A percentile compares a stretch with the other conserved stretches of the same genome.
These are phyloP conservation scores for Sarcophaga caerulescens DNA, from an alignment of 2,888 invertebrate species.

Conservation along the genomic window DNA sequence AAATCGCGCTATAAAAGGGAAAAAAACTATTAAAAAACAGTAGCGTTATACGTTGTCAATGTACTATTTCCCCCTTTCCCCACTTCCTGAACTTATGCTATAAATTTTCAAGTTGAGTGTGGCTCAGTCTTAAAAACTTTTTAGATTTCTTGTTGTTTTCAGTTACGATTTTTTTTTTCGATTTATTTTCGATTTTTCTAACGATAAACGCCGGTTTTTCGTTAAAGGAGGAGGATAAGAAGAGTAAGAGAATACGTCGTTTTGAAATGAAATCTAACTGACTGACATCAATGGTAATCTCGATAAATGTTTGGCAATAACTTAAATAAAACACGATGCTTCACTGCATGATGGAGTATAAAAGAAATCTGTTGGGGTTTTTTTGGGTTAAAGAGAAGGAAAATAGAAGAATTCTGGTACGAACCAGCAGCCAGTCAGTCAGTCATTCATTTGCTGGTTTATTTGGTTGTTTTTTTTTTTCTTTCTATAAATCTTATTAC, in stretches of 20 bases:
- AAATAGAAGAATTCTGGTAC: not conserved
- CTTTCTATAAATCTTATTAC: conserved; percentile 55
- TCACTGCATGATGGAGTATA: conserved; percentile 43
- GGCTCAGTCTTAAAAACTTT: not conserved
- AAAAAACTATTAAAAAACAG: not conserved
- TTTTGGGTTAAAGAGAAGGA: not conserved
- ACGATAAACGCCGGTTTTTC: conserved; percentile 5
- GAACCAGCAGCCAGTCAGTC: not conserved
- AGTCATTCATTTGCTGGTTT: not conserved
- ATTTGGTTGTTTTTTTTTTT: conserved; percentile 11
- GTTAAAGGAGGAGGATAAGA: not conserved
- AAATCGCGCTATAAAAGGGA: not conserved
- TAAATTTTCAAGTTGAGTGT: conserved; percentile 29
- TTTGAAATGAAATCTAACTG: not conserved
- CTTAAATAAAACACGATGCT: conserved; percentile 61
- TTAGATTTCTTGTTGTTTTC: conserved; percentile 6
- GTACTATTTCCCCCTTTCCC: not conserved
- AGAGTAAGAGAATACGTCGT: not conserved
- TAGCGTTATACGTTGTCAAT: not conserved
- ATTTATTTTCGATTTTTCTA: conserved; percentile 25
- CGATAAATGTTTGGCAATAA: conserved; percentile 68
- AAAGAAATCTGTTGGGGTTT: conserved; percentile 16
- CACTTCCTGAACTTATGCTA: conserved; percentile 1
- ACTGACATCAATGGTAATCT: conserved; percentile 64
- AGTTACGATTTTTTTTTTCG: conserved; percentile 28